phyloP scores from a whole-genome alignment of 2,888 invertebrate species.

The Opisthograptis luteolata region DNA sequence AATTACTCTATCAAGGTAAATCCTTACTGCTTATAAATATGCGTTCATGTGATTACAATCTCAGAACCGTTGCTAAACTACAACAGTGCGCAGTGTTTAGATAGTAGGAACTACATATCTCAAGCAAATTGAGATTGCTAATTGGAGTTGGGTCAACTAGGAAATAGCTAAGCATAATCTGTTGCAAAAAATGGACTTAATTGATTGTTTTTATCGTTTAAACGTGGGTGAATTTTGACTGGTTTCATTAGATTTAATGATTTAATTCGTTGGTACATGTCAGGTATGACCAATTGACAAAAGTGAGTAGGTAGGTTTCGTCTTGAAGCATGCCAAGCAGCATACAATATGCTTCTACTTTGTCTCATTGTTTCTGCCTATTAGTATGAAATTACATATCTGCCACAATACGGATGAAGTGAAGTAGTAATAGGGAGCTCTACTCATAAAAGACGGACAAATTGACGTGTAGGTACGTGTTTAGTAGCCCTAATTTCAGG shows the following conservation, averaged over 20 bases:
- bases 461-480: no score
- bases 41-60: conserved; percentile 14
- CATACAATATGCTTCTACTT: no score
- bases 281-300: no score
- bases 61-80: conserved; percentile 9
- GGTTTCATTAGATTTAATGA: conserved; percentile 7
- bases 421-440: no score
- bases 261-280: conserved; percentile 14
- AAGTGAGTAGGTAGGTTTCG: no score
- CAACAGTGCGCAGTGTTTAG: not conserved
- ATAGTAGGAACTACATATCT: conserved; percentile 10
- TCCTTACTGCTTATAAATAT: conserved; percentile 5
- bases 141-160: conserved; percentile 34
- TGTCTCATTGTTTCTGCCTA: no score
- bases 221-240: conserved; percentile 12
- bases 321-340: no score
- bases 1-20: no score
- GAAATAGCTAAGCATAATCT: conserved; percentile 14
- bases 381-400: no score
- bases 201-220: conserved; percentile 19
- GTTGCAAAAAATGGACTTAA: conserved; percentile 13
- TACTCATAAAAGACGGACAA: no score
- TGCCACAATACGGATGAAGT: no score
- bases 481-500: no score
- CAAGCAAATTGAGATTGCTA: conserved; percentile 17